Base-by-base conservation (phyloP, 1,140 invertebrate genomes). In the Papilio xuthus region DNA sequence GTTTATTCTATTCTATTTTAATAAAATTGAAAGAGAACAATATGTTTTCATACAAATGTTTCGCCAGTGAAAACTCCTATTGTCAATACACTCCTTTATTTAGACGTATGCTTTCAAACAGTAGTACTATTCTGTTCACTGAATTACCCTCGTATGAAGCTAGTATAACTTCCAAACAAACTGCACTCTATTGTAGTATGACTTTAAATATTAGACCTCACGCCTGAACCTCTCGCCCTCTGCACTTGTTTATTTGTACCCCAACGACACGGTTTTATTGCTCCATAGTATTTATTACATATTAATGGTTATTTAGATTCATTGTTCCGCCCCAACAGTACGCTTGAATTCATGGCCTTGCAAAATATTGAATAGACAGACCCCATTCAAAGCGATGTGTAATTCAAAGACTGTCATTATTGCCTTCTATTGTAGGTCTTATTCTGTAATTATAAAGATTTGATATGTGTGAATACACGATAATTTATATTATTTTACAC, bases 221-320 rank as follows among this genome's bases (percentile, higher is more conserved):
- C 86, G 88, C 84, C 80, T 80, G 84, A 83, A 80, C 72, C 86
- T 87, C 80, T 83, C 70, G 89, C 85, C 86, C 81, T 82, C 84
- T 37, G 82, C 90, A 94, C 91, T 94, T 94, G 92, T 94, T 93
- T 93, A 89, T 93, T 92, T 94, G 89, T 89, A 85, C 91, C 89
- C 84, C 85, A 82, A 69, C 86, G 82, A 86, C 85, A 87, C 85
- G 85, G 84, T 83, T 89, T 90, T 92, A 92, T 91, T 88, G 86
- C 90, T 87, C 92, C 87, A 87, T 89, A 91, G 91, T 93, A 93
- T 93, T 93, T 93, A 93, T 93, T 92, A 93, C 91, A 92, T 93
- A 93, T 93, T 93, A 93, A 93, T 93, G 90, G 91, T 93, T 93
- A 93, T 93, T 93, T 93, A 88, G 91, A 91, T 90, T 93, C 90